phyloP scores from a whole-genome alignment of 2,888 invertebrate genomes.

The Caradrina clavipalpis region DNA sequence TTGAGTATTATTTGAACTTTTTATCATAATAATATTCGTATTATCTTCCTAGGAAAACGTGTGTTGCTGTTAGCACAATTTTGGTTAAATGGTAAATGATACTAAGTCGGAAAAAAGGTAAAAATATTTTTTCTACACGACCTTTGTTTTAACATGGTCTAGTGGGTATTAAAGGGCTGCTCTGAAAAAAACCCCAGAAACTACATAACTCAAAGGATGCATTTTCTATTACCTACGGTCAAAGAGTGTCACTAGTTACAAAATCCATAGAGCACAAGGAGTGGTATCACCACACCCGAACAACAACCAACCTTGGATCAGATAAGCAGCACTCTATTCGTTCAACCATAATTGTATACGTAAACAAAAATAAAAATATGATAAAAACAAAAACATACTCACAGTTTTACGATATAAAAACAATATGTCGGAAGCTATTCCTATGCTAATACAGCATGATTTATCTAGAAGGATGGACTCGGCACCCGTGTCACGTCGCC shows the following conservation, averaged over 20 bases:
- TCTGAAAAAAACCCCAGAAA: too few relatives aligned
- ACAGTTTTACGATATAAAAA: slow-evolving; percentile 38
- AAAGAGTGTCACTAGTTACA: too few relatives aligned
- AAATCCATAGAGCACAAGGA: too few relatives aligned
- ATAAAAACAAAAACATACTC: slow-evolving; percentile 31
- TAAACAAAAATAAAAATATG: slow-evolving; percentile 5
- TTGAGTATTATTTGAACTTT: neutral
- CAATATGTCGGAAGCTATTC: slow-evolving; percentile 51
- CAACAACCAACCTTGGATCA: neutral
- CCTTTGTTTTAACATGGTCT: too few relatives aligned
- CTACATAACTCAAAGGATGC: too few relatives aligned
- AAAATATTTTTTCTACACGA: too few relatives aligned
- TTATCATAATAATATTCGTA: neutral
- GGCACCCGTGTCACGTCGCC: slow-evolving; percentile 46
- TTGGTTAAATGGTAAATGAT: neutral
- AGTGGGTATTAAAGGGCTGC: too few relatives aligned
- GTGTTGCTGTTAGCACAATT: neutral
- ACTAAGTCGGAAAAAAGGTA: neutral
- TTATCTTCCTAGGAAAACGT: too few relatives aligned
- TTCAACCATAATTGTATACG: slow-evolving; percentile 12
- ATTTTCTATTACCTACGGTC: too few relatives aligned
- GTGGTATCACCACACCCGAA: neutral
- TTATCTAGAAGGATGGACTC: slow-evolving; percentile 51
- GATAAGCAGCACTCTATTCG: neutral
- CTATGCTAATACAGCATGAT: slow-evolving; percentile 58